These are phyloP conservation scores for Pseudomyrmex sp. DNA, from an alignment of 1,140 invertebrate species.

Conservation along the genomic window DNA sequence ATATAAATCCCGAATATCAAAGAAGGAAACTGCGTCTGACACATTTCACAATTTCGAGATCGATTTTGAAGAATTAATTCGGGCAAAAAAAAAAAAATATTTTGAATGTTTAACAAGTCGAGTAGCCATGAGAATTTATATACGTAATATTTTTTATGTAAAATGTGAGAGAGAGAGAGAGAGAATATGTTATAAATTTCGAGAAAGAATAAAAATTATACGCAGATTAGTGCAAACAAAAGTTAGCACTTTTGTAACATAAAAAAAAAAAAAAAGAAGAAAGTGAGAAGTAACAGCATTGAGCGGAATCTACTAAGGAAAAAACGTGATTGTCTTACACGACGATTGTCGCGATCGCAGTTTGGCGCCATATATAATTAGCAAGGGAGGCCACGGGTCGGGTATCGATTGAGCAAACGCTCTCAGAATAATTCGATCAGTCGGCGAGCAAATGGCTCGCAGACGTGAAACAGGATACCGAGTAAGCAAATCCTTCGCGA, in stretches of 20 bases:
- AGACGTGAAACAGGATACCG: conserved; percentile 64
- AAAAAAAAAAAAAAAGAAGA: background rate
- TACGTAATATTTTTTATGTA: no score
- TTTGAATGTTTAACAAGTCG: background rate
- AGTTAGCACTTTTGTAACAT: background rate
- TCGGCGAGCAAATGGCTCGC: conserved; percentile 44
- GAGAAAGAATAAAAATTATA: background rate
- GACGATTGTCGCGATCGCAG: conserved; percentile 35
- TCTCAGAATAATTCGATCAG: conserved; percentile 49
- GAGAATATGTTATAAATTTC: background rate
- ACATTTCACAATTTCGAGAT: no score
- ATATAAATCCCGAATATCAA: conserved; percentile 2
- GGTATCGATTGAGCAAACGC: conserved; percentile 50
- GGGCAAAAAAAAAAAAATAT: no score
- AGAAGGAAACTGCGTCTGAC: background rate
- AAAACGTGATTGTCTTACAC: conserved; percentile 17
- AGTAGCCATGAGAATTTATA: background rate
- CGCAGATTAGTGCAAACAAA: background rate
- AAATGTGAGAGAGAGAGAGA: background rate
- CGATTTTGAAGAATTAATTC: no score
- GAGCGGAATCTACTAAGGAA: background rate
- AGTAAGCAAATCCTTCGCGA: conserved; percentile 65
- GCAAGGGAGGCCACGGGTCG: conserved; percentile 35
- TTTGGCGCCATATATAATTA: conserved; percentile 45
- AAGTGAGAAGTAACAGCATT: background rate